These are phyloP conservation scores for Oxycera nigricornis DNA, from an alignment of 2,888 invertebrate species.

Conservation along the genomic window DNA sequence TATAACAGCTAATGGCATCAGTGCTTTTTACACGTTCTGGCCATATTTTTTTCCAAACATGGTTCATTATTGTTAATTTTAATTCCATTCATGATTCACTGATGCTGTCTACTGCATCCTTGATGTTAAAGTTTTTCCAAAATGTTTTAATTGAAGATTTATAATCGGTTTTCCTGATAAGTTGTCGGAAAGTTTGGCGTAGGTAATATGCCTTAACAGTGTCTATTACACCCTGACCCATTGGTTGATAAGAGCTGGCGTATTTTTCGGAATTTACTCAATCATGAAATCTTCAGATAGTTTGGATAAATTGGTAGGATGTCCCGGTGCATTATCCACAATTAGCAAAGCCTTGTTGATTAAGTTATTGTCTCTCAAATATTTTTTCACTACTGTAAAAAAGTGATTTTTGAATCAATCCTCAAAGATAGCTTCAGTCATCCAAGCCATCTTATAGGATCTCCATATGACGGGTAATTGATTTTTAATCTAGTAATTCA, in stretches of 20 bases:
- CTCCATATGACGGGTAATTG: slow-evolving; percentile 51
- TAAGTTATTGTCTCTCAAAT: slow-evolving; percentile 47
- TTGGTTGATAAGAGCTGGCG: slow-evolving; percentile 48
- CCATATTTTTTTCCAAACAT: slow-evolving; percentile 50
- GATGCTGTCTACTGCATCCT: slow-evolving; percentile 49
- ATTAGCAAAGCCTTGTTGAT: slow-evolving; percentile 48
- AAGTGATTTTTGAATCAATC: slow-evolving; percentile 40
- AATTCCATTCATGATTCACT: slow-evolving; percentile 50
- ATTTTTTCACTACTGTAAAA: slow-evolving; percentile 41
- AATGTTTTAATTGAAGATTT: slow-evolving; percentile 47
- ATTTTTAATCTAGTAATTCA: slow-evolving; percentile 49
- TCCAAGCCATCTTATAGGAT: slow-evolving; percentile 50
- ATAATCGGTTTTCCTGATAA: slow-evolving; percentile 30
- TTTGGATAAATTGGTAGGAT: slow-evolving; percentile 46
- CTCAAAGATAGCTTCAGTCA: slow-evolving; percentile 46
- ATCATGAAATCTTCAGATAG: slow-evolving; percentile 32
- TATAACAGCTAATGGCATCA: slow-evolving; percentile 49
- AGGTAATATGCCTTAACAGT: slow-evolving; percentile 48
- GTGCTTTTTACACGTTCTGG: slow-evolving; percentile 49
- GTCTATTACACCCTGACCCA: slow-evolving; percentile 48
- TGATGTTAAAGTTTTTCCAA: slow-evolving; percentile 49
- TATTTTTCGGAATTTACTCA: slow-evolving; percentile 51
- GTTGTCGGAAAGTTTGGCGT: slow-evolving; percentile 40
- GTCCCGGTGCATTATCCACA: slow-evolving; percentile 49
- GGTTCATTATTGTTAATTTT: slow-evolving; percentile 50